Evolutionary conservation across 2,888 invertebrate genomes (phyloP).

Genomic region (Geophilus truncorum): DNA sequence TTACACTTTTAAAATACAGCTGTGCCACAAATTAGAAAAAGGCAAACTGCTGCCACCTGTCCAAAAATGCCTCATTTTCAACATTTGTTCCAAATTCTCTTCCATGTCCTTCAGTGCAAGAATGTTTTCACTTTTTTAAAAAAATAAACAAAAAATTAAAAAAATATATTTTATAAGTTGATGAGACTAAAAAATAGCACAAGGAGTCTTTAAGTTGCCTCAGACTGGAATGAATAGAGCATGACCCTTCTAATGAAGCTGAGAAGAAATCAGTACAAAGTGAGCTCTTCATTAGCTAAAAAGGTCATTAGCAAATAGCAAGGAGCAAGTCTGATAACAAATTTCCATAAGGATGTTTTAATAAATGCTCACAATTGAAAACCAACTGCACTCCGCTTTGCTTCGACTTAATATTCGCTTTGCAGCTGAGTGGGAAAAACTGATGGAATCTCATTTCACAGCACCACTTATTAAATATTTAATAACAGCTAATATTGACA

Average conservation of each 20-base stretch:
- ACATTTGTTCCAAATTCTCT: neutral
- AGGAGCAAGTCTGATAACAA: neutral
- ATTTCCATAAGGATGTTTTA: neutral
- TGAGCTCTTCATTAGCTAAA: slow-evolving; percentile 1
- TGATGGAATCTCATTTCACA: no score
- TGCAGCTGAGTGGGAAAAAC: no score
- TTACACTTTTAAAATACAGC: slow-evolving; percentile 13
- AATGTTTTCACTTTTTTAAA: neutral
- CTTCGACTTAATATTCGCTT: no score
- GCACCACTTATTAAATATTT: no score
- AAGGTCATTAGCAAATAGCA: neutral
- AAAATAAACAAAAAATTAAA: no score
- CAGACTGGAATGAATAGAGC: neutral
- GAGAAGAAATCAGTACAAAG: neutral
- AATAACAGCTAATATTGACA: no score
- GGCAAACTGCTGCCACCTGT: neutral
- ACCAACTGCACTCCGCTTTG: no score
- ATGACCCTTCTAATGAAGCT: neutral
- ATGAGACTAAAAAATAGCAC: neutral
- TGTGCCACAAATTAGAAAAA: neutral
- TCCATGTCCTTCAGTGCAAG: neutral
- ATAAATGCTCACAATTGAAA: no score
- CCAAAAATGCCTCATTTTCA: slow-evolving; percentile 7
- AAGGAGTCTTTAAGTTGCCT: neutral
- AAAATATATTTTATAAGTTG: no score